Base-by-base conservation (phyloP, 1,140 invertebrate genomes). In the Drosophila prosaltans region DNA sequence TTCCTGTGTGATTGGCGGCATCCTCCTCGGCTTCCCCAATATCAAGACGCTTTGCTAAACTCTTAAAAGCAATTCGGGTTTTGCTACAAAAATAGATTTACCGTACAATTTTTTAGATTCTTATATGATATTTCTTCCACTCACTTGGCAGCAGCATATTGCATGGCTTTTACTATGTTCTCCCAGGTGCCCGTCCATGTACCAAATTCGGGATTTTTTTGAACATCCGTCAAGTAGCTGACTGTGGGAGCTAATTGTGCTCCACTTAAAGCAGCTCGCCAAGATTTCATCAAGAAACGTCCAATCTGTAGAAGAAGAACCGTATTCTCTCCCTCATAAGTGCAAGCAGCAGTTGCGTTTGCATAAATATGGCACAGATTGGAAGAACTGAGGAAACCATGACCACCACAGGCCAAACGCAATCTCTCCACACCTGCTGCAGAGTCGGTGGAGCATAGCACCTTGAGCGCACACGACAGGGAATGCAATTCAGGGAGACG, bases 241-340 rank as follows among this genome's bases (percentile, higher is more conserved):
- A 96, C 94, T 0, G 96, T 96, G 0, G 94, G 94, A 1, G 95
- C 93, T 30, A 96, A 74, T 0, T 91, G 64, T 26, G 94, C 91
- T 1, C 94, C 94, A 45, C 92, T 93, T 2, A 93, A 72, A 0
- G 94, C 94, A 60, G 94, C 94, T 67, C 95, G 94, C 94, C 95
- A 96, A 5, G 94, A 93, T 92, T 97, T 97, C 59, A 97, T 94
- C 30, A 97, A 92, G 80, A 95, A 97, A 94, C 96, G 95, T 1
- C 97, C 97, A 1, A 97, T 97, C 93, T 99, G 98, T 5, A 98
- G 93, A 21, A 97, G 93, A 54, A 99, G 93, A 24, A 99, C 97
- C 0, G 97, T 98, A 91, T 99, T 98, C 93, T 99, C 98, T 2
- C 98, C 98, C 93, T 99, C 98, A 89, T 98, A 98, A 2, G 97